phyloP scores from a whole-genome alignment of 1,140 invertebrate species.

The Drosophila murphyi region DNA sequence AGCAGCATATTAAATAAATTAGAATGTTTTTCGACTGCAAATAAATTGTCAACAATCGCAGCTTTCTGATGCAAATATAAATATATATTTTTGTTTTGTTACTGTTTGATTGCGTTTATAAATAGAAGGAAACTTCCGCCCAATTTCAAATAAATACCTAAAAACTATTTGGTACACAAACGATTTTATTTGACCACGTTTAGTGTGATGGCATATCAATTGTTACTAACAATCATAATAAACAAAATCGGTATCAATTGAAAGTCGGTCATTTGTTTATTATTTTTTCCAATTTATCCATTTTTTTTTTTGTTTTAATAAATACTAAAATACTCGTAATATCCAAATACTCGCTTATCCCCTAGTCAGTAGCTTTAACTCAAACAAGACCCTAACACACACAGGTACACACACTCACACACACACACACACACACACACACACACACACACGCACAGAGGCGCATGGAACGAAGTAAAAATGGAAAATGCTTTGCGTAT shows the following conservation, averaged over 20 bases:
- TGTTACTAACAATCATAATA: conserved; percentile 1
- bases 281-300: conserved; percentile 22
- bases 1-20: conserved; percentile 31
- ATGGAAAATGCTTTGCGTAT: conserved; percentile 75
- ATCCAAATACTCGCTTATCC: conserved; percentile 56
- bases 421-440: conserved; percentile 7
- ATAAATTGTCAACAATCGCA: background rate
- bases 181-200: conserved; percentile 14
- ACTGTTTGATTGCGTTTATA: background rate
- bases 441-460: conserved; percentile 7
- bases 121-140: background rate
- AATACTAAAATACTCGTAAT: conserved; percentile 68
- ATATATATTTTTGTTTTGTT: no score
- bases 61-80: no score
- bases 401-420: conserved; percentile 17
- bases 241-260: conserved; percentile 14
- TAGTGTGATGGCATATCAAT: conserved; percentile 6
- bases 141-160: background rate
- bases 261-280: conserved; percentile 7
- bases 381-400: conserved; percentile 33
- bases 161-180: conserved; percentile 13
- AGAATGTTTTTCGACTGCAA: conserved; percentile 13
- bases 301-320: conserved; percentile 59
- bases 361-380: conserved; percentile 54
- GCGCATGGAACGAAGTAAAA: conserved; percentile 49